Conservation (phyloP, 2,113 vertebrate species). For the Platycercus adscitus region DNA sequence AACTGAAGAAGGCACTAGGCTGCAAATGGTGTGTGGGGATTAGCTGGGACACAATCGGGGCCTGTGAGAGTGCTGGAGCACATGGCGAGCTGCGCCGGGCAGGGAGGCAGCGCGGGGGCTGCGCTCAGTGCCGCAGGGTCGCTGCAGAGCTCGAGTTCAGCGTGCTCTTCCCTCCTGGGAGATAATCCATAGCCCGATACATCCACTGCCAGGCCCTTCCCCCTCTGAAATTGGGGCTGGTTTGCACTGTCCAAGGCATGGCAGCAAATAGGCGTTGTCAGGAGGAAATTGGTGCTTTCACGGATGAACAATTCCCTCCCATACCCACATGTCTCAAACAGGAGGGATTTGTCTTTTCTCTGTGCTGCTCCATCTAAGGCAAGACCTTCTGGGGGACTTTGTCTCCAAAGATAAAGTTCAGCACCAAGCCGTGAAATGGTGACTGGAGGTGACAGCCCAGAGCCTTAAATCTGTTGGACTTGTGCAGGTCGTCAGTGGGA, state of each 20-base stretch:
- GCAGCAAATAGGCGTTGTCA: background rate
- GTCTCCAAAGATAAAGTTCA: background rate
- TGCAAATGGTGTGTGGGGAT: background rate
- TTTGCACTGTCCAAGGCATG: accelerated
- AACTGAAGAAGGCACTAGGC: slow-evolving; percentile 5
- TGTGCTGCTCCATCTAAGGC: background rate
- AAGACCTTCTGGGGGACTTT: background rate
- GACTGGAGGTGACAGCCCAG: background rate
- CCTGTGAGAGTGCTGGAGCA: background rate
- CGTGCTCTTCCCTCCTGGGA: background rate
- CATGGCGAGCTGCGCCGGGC: background rate
- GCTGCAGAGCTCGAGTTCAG: background rate
- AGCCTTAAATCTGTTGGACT: background rate
- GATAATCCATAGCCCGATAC: background rate
- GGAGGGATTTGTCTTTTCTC: background rate
- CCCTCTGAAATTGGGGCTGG: background rate
- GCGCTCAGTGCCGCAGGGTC: background rate
- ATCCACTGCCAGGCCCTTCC: background rate
- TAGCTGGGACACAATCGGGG: background rate
- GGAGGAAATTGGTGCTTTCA: background rate
- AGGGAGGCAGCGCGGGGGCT: background rate
- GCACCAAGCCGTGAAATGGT: background rate
- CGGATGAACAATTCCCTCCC: background rate
- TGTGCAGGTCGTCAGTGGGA: background rate
- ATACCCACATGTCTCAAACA: background rate